Evolutionary conservation across 2,113 vertebrate genomes (phyloP).

Genomic region (Poecile atricapillus): DNA sequence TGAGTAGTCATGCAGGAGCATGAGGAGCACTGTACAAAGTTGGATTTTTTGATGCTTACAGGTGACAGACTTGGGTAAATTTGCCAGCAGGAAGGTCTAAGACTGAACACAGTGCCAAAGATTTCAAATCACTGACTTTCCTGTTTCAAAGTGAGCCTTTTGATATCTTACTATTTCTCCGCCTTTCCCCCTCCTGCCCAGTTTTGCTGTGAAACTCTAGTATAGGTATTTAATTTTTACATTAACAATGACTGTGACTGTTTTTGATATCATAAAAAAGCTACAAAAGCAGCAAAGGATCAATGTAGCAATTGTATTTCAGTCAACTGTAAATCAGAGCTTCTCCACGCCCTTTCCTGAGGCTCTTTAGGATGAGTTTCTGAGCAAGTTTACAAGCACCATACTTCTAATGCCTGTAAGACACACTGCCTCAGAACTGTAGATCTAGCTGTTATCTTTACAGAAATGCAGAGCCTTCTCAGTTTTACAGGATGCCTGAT

Average conservation of each 20-base stretch:
- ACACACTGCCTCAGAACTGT: neutral
- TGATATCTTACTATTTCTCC: neutral
- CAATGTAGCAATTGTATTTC: neutral
- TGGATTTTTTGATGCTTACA: neutral
- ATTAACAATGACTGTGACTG: neutral
- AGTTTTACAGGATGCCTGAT: neutral
- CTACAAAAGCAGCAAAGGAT: neutral
- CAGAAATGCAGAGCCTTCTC: neutral
- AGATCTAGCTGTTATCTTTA: neutral
- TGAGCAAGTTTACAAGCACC: neutral
- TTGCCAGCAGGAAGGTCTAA: neutral
- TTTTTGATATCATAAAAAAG: neutral
- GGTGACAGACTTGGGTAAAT: neutral
- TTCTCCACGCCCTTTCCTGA: neutral
- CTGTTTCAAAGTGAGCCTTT: neutral
- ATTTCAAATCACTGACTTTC: neutral
- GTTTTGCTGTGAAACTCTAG: neutral
- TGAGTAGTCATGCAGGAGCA: neutral
- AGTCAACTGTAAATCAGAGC: neutral
- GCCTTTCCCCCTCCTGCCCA: accelerated
- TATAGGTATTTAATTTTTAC: neutral
- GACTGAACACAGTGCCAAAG: neutral
- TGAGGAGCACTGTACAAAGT: neutral
- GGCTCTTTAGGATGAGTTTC: neutral
- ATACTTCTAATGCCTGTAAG: neutral